Evolutionary conservation across 53 echinoderm and acorn worm species (phyloP).

Genomic region (Henricia sp.): DNA sequence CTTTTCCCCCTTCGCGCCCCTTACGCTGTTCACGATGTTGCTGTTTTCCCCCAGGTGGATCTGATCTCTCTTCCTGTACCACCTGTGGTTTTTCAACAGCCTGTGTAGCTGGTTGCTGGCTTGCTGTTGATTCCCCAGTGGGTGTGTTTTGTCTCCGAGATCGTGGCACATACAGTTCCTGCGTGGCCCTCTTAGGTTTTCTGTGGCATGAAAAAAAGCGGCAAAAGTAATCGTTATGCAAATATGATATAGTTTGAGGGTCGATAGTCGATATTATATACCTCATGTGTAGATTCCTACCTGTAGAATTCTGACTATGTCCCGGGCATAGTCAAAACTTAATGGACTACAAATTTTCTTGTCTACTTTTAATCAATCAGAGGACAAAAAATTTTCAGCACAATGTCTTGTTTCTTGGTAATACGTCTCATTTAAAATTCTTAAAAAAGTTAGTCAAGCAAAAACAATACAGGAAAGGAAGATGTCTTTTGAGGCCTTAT

Average conservation of each 20-base stretch:
- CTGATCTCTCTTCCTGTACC: neutral
- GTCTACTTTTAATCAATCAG: too few relatives aligned
- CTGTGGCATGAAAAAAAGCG: constrained; percentile 23
- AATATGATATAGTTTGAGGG: neutral
- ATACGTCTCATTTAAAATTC: too few relatives aligned
- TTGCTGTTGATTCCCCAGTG: constrained; percentile 14
- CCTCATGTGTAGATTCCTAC: too few relatives aligned
- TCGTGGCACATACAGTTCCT: constrained; percentile 86
- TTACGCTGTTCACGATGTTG: constrained; percentile 29
- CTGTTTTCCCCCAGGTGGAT: neutral
- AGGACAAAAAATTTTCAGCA: too few relatives aligned
- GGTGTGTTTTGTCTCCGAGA: constrained; percentile 54
- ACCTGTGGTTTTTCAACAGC: constrained; percentile 30
- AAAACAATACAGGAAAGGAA: too few relatives aligned
- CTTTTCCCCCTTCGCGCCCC: constrained; percentile 29
- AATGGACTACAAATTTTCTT: too few relatives aligned
- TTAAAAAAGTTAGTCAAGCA: too few relatives aligned
- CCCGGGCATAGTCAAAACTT: too few relatives aligned
- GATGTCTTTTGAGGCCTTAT: too few relatives aligned
- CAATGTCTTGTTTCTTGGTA: too few relatives aligned
- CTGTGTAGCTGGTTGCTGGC: neutral
- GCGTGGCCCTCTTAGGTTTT: constrained; percentile 74
- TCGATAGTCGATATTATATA: too few relatives aligned
- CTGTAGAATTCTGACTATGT: too few relatives aligned
- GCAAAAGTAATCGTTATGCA: neutral